Conservation (phyloP, 2,113 vertebrate species). For the Pleuronectes platessa region DNA sequence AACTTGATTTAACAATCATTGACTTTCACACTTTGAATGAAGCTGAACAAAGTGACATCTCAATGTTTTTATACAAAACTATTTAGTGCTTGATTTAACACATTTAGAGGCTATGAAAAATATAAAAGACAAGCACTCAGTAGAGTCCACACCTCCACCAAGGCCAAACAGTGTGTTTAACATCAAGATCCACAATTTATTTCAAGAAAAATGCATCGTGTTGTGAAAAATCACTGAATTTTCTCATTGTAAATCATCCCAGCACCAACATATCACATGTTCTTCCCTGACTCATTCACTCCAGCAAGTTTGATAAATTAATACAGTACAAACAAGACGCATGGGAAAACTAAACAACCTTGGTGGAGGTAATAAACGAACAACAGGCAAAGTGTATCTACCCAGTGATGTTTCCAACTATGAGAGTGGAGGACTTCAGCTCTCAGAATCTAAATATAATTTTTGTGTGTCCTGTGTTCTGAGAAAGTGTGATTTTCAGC, state of each 20-base stretch:
- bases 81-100: background rate
- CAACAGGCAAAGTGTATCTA: no score
- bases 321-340: background rate
- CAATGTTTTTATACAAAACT: background rate
- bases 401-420: background rate
- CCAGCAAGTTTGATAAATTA: no score
- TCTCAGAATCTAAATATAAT: slow-evolving; percentile 8
- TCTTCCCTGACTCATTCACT: no score
- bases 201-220: no score
- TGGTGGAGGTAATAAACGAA: no score
- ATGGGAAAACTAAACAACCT: background rate
- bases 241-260: background rate
- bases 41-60: background rate
- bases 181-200: no score
- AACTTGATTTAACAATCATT: background rate
- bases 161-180: no score
- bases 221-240: background rate
- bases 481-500: slow-evolving; percentile 22
- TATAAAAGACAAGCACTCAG: no score
- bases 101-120: no score
- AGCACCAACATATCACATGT: no score
- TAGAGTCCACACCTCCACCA: no score
- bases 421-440: slow-evolving; percentile 8
- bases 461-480: slow-evolving; percentile 35
- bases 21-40: background rate